phyloP scores from a whole-genome alignment of 2,888 invertebrate genomes.

The Tortrix viridana region DNA sequence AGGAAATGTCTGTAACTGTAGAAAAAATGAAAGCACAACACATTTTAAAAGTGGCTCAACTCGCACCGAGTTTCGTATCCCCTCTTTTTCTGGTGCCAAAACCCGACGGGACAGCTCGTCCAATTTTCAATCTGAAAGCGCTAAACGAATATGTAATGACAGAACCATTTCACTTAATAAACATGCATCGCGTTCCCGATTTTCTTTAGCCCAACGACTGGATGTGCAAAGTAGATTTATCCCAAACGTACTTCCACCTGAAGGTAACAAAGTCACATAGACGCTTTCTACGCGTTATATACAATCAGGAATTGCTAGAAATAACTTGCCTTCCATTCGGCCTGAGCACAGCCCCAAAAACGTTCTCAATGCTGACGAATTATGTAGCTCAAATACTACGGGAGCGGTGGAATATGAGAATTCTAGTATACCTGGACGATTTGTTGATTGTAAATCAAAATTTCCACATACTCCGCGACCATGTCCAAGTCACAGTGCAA shows the following conservation, averaged over 20 bases:
- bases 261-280: too few relatives aligned
- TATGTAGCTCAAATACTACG: too few relatives aligned
- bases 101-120: neutral
- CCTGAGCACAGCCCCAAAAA: conserved; percentile 32
- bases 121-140: neutral
- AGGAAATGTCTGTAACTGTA: too few relatives aligned
- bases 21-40: neutral
- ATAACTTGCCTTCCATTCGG: conserved; percentile 11
- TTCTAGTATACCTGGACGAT: conserved; percentile 37
- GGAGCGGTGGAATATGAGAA: too few relatives aligned
- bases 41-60: neutral
- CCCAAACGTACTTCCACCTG: too few relatives aligned
- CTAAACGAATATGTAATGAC: neutral
- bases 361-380: too few relatives aligned
- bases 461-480: conserved; percentile 14
- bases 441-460: conserved; percentile 41
- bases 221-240: conserved; percentile 43
- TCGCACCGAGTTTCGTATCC: neutral
- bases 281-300: neutral
- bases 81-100: neutral
- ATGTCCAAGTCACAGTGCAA: conserved; percentile 28
- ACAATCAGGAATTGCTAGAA: too few relatives aligned
- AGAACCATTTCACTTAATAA: conserved; percentile 43
- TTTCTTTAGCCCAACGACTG: conserved; percentile 46
- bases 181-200: conserved; percentile 41